Evolutionary conservation across 2,113 vertebrate species (phyloP), one percentile per base, ranked within the genome.

Genomic region (Hymenochirus boettgeri): DNA sequence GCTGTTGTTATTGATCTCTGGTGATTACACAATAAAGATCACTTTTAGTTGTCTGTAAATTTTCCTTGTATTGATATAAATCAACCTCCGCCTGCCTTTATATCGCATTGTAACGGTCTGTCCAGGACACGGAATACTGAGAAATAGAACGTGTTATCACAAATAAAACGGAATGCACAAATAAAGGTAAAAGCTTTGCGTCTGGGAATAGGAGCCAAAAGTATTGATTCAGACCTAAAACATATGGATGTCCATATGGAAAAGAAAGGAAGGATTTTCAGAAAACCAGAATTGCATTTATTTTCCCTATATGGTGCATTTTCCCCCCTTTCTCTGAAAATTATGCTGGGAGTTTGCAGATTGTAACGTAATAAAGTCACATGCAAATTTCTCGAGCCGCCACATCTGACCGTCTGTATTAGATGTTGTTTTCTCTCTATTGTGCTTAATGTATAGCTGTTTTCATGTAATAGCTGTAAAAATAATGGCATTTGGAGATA

Each of bases 401-500:
- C 25, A 60, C n/a, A 73, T 75, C 73, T 79, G 81, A 83, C 77
- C 82, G 77, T 79, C 83, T 77, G 81, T 78, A 84, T 82, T 83
- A 83, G 71, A 1, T 57, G 76, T 81, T 83, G 73, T 73, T 57
- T 62, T 52, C 60, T 75, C 22, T 80, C 73, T 12, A 76, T 70
- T 78, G 74, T 62, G 79, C 80, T 79, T 75, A 79, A 75, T 78
- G 83, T 87, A 88, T 85, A 80, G 76, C 73, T 81, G 84, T 83
- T 80, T 86, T 82, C 82, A 77, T 75, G 80, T 87, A 88, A 85
- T 81, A 86, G 79, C n/a, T n/a, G n/a, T n/a, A n/a, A n/a, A n/a
- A n/a, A n/a, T n/a, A n/a, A n/a, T n/a, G n/a, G n/a, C n/a, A n/a
- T n/a, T n/a, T n/a, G n/a, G n/a, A n/a, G n/a, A n/a, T n/a, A n/a